A percentile compares a stretch with the other conserved stretches of the same genome.
These are phyloP conservation scores for Drosophila neotestacea DNA, from an alignment of 2,888 invertebrate genomes.

Conservation along the genomic window DNA sequence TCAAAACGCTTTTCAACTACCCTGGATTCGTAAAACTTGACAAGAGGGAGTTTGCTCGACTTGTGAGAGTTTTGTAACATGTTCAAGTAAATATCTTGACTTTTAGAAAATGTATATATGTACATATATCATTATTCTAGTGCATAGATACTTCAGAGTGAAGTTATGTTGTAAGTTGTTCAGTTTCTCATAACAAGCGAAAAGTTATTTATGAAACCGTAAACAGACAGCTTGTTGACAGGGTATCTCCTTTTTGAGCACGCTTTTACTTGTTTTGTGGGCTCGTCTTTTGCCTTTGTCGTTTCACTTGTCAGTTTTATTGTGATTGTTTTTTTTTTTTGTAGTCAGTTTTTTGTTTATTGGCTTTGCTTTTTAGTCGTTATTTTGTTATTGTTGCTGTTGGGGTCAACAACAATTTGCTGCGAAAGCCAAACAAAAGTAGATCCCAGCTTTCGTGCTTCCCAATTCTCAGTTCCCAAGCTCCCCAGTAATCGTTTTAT, in stretches of 20 bases:
- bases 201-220: too few relatives aligned
- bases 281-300: constrained; percentile 39
- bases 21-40: background rate
- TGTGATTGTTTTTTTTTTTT: constrained; percentile 28
- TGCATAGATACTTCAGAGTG: too few relatives aligned
- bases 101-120: too few relatives aligned
- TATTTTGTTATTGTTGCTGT: background rate
- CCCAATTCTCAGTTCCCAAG: constrained; percentile 2
- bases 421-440: constrained; percentile 17
- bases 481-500: constrained; percentile 2
- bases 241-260: background rate
- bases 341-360: constrained; percentile 12
- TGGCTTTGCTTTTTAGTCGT: constrained; percentile 21
- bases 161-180: too few relatives aligned
- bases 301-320: constrained; percentile 41
- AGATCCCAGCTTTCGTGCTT: constrained; percentile 10
- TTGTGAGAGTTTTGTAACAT: background rate
- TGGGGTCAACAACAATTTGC: constrained; percentile 10
- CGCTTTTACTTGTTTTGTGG: background rate
- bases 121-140: too few relatives aligned
- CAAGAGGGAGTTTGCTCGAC: background rate
- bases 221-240: background rate
- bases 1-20: constrained; percentile 5
- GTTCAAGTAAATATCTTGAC: too few relatives aligned
- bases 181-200: too few relatives aligned